These are phyloP conservation scores for Myotis planiceps DNA, from an alignment of 2,797 vertebrate species.

Conservation along the genomic window DNA sequence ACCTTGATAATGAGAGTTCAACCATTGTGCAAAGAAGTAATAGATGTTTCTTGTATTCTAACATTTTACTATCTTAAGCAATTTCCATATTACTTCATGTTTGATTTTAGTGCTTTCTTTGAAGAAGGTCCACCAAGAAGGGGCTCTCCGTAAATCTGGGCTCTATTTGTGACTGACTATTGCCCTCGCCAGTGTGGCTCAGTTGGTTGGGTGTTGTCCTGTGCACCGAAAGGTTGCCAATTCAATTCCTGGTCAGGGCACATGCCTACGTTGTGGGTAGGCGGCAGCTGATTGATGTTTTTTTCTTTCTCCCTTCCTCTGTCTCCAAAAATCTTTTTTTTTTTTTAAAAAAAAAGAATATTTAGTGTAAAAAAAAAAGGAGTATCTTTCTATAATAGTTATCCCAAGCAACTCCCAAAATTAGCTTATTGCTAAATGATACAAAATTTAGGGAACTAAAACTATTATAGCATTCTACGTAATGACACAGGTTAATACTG, in stretches of 20 bases:
- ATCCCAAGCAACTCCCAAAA: not conserved
- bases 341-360: not conserved
- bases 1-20: not conserved
- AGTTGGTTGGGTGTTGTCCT: not conserved
- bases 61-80: not conserved
- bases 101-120: constrained; percentile 37
- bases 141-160: not conserved
- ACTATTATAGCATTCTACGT: not conserved
- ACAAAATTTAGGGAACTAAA: not conserved
- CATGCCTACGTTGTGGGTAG: not conserved
- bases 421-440: constrained; percentile 24
- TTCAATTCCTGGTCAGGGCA: not conserved
- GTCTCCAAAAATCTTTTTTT: not conserved
- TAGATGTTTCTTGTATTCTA: not conserved
- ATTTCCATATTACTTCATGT: not conserved
- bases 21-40: not conserved
- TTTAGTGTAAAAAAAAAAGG: not conserved
- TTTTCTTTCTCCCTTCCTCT: not conserved
- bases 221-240: not conserved
- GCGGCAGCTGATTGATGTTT: not conserved
- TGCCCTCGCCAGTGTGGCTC: not conserved
- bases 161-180: not conserved
- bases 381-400: not conserved
- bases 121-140: not conserved
- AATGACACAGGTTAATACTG: not conserved